Conservation (phyloP, 37 sponge, comb jelly and placozoan genomes). For the Trichoplax adhaerens region DNA sequence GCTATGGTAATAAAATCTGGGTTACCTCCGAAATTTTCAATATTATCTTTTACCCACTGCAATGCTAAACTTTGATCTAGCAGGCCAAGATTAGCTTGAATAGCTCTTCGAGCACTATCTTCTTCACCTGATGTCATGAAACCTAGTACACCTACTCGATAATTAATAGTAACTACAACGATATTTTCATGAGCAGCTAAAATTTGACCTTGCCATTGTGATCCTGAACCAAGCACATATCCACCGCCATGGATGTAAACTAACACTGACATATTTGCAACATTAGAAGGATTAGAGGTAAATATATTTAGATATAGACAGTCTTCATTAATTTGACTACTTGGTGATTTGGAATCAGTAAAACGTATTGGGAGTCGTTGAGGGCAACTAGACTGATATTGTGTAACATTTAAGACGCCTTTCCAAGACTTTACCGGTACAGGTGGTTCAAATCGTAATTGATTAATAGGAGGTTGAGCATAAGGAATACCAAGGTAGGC, state of each 20-base stretch:
- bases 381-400: too few species aligned
- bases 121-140: not conserved
- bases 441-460: too few species aligned
- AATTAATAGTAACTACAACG: slow-evolving; percentile 14
- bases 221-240: slow-evolving; percentile 12
- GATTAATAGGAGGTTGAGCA: too few species aligned
- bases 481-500: too few species aligned
- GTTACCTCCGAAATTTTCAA: slow-evolving; percentile 7
- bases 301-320: slow-evolving; percentile 18
- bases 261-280: slow-evolving; percentile 1
- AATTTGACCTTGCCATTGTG: slow-evolving; percentile 8
- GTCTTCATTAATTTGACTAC: not conserved
- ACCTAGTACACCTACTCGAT: slow-evolving; percentile 7
- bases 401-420: too few species aligned
- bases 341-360: too few species aligned
- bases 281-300: not conserved
- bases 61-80: slow-evolving; percentile 6
- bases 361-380: too few species aligned
- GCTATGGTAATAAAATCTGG: too few species aligned
- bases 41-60: slow-evolving; percentile 16
- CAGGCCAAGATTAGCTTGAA: slow-evolving; percentile 10
- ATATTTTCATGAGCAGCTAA: slow-evolving; percentile 2
- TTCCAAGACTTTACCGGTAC: too few species aligned
- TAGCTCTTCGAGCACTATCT: not conserved
- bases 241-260: slow-evolving; percentile 21